These are phyloP conservation scores for Agrenia bidenticulata DNA, from an alignment of 2,888 invertebrate genomes.

Conservation along the genomic window DNA sequence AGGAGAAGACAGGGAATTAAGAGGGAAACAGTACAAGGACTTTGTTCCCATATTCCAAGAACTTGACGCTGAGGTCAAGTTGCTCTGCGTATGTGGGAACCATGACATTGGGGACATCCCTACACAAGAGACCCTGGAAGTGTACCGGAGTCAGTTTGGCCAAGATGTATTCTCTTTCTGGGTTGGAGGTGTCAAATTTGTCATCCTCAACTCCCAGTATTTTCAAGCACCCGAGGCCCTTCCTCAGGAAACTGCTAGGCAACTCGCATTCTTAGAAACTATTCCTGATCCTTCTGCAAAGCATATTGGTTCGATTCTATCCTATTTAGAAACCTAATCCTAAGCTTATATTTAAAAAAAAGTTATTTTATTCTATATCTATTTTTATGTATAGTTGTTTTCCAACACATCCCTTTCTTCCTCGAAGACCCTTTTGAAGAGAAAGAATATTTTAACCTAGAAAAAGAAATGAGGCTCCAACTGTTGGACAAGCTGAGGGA, in stretches of 20 bases:
- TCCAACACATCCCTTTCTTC: slow-evolving; percentile 61
- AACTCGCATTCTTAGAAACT: slow-evolving; percentile 57
- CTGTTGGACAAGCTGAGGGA: slow-evolving; percentile 57
- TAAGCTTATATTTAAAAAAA: background rate
- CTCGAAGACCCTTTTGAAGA: slow-evolving; percentile 55
- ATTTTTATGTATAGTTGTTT: slow-evolving; percentile 54
- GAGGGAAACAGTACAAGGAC: slow-evolving; percentile 57
- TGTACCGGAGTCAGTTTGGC: slow-evolving; percentile 56
- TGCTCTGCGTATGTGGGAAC: slow-evolving; percentile 61
- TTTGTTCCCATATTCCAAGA: slow-evolving; percentile 55
- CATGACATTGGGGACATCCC: slow-evolving; percentile 61
- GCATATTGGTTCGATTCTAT: slow-evolving; percentile 39
- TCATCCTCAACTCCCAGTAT: slow-evolving; percentile 60
- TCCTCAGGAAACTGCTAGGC: slow-evolving; percentile 55
- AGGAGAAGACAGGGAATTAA: slow-evolving; percentile 42
- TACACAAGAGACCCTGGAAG: slow-evolving; percentile 55
- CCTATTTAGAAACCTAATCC: background rate
- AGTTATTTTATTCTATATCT: slow-evolving; percentile 7
- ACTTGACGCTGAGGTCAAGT: slow-evolving; percentile 57
- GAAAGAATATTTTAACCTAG: slow-evolving; percentile 57
- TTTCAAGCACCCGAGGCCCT: slow-evolving; percentile 55
- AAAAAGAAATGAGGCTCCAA: slow-evolving; percentile 53
- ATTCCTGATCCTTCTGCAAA: slow-evolving; percentile 40
- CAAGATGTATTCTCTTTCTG: slow-evolving; percentile 61
- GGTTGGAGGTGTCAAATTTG: slow-evolving; percentile 59